Evolutionary conservation across 2,888 invertebrate genomes (phyloP).

Genomic region (Amphipoea lucens): DNA sequence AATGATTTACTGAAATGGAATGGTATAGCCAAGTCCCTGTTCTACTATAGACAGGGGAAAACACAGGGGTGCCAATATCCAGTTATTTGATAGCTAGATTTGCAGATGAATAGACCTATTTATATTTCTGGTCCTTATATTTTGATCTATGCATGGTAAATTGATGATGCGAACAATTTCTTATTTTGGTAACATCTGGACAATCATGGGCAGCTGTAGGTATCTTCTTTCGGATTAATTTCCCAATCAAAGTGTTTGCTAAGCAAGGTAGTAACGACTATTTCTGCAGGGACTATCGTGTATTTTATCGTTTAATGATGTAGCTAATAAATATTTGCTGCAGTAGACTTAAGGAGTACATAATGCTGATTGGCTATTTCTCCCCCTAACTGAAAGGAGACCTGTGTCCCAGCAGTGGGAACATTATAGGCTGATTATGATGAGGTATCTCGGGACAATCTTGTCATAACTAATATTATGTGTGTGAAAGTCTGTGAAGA

Average conservation of each 20-base stretch:
- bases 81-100: not conserved
- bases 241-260: too few species aligned
- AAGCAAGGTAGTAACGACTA: not conserved
- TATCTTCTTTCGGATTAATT: not conserved
- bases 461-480: not conserved
- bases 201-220: not conserved
- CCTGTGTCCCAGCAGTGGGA: too few species aligned
- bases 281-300: not conserved
- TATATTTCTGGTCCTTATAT: not conserved
- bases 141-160: not conserved
- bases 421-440: too few species aligned
- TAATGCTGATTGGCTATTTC: constrained; percentile 17
- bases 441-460: not conserved
- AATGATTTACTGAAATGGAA: too few species aligned
- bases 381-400: too few species aligned
- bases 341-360: not conserved
- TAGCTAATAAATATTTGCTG: not conserved
- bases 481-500: not conserved
- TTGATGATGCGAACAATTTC: not conserved
- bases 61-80: not conserved
- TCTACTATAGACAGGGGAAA: not conserved
- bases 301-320: not conserved
- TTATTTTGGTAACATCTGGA: not conserved
- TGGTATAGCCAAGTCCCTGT: not conserved
- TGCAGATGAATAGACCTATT: not conserved